Conservation (phyloP, 2,888 invertebrate species). For the Ectemnius lituratus region DNA sequence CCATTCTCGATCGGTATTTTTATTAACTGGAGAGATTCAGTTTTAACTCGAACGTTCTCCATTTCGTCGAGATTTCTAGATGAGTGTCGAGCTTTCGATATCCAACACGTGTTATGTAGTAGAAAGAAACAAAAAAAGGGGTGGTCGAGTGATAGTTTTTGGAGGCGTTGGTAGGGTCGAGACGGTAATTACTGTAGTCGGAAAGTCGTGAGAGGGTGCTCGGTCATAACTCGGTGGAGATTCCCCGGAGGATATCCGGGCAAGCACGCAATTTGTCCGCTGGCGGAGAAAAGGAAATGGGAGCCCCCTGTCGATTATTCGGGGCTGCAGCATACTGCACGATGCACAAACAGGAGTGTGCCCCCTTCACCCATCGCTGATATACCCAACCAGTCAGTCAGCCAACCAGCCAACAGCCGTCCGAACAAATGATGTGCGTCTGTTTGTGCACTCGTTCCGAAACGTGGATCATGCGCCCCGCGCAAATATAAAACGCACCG, state of each 20-base stretch:
- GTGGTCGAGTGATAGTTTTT: slow-evolving; percentile 55
- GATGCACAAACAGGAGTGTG: slow-evolving; percentile 64
- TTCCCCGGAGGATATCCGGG: slow-evolving; percentile 64
- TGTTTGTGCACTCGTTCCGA: slow-evolving; percentile 56
- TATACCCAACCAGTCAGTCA: slow-evolving; percentile 55
- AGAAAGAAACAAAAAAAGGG: neutral
- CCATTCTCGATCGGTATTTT: too few relatives aligned
- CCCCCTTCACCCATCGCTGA: neutral
- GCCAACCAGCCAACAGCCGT: slow-evolving; percentile 62
- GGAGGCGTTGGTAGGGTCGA: slow-evolving; percentile 57
- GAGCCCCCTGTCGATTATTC: slow-evolving; percentile 64
- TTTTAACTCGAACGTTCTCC: too few relatives aligned
- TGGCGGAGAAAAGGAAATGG: slow-evolving; percentile 66
- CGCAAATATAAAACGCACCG: slow-evolving; percentile 32
- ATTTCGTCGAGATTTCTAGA: too few relatives aligned
- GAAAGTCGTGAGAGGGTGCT: slow-evolving; percentile 69
- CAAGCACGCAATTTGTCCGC: slow-evolving; percentile 70
- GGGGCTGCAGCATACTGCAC: slow-evolving; percentile 64
- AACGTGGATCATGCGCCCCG: slow-evolving; percentile 44
- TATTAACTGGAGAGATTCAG: too few relatives aligned
- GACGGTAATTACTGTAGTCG: slow-evolving; percentile 74
- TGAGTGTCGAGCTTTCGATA: too few relatives aligned
- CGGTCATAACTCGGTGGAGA: slow-evolving; percentile 72
- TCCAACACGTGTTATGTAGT: too few relatives aligned
- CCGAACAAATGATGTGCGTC: slow-evolving; percentile 68